Percentiles rank a stretch among this genome's conserved stretches.
Evolutionary conservation across 2,797 vertebrate species (phyloP).

Genomic region (Enteromius fasciolatus): DNA sequence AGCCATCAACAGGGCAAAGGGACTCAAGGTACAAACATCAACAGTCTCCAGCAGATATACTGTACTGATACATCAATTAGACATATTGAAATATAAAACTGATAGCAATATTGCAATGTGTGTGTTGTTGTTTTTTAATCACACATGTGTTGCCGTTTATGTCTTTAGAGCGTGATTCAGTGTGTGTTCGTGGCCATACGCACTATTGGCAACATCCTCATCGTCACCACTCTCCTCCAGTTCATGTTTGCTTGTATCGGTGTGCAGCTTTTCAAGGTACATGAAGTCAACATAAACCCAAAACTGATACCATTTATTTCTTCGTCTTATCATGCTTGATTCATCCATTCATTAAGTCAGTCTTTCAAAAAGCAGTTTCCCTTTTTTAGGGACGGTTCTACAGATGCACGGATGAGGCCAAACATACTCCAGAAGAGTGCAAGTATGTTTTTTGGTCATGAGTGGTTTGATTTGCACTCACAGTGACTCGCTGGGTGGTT

Average conservation of each 20-base stretch:
- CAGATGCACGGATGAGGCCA: slow-evolving; percentile 95
- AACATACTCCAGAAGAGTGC: slow-evolving; percentile 93
- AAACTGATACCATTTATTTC: not conserved
- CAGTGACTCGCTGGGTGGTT: not conserved
- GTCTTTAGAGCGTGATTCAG: slow-evolving; percentile 86
- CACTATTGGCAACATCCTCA: slow-evolving; percentile 96
- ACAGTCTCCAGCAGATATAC: not conserved
- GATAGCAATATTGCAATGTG: not conserved
- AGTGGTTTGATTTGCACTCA: not conserved
- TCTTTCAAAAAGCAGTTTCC: not conserved
- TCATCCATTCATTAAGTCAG: not conserved
- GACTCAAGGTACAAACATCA: slow-evolving; percentile 86
- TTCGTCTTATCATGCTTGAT: not conserved
- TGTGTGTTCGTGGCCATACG: slow-evolving; percentile 93
- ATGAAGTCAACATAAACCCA: not conserved
- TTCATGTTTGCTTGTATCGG: slow-evolving; percentile 95
- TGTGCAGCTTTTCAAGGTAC: slow-evolving; percentile 91
- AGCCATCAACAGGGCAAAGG: slow-evolving; percentile 98
- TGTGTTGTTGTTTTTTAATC: too few species aligned
- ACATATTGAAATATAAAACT: not conserved
- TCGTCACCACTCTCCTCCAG: slow-evolving; percentile 91
- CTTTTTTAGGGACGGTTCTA: slow-evolving; percentile 91
- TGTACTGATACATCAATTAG: not conserved
- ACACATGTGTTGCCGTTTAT: slow-evolving; percentile 5
- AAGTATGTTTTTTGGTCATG: slow-evolving; percentile 77